Evolutionary conservation across 37 sponge, comb jelly and placozoan species (phyloP), one percentile per base, ranked within the genome.

Genomic region (Oopsacas minuta): DNA sequence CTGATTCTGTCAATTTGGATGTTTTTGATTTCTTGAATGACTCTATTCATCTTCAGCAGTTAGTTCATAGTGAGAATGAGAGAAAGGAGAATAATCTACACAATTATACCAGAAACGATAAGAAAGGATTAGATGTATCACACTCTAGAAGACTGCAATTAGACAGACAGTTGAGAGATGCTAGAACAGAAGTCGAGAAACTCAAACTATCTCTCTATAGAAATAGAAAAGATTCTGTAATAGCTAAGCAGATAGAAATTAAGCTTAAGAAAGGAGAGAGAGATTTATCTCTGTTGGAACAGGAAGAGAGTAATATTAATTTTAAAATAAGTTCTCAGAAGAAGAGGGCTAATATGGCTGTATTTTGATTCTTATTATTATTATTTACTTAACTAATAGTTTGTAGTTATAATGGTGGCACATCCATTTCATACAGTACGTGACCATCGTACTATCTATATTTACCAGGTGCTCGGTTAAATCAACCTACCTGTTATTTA

Each of bases 241-340:
- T 61, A 10, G 75, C 75, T 61, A 61, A 61, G 75, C 75, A 61
- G 75, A 61, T 61, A 25, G 75, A 61, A 34, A 61, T 61, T 61
- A 61, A 61, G 28, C 75, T 61, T 3, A 61, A 12, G 30, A 10
- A 34, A n/a, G 75, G 3, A 3, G 75, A 61, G 75, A 61, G 30
- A 61, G 75, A 61, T 12, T 34, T 61, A 5, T 61, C 75, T 61
- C 75, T 10, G 30, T 34, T 61, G 30, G 28, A 61, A n/a, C 75
- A n/a, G 28, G 75, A 61, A 61, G 75, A 61, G 30, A n/a, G 75
- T 5, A 25, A 5, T 34, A 61, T 61, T 61, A 25, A 32, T 32
- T 10, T 3, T 12, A 61, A 12, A 61, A 25, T 61, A 32, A 61
- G 22, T 34, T 61, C 75, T 3, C 22, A 61, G 75, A 61, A 61